A percentile compares a stretch with the other conserved stretches of the same genome.
These are phyloP conservation scores for Lophura nycthemera DNA, from an alignment of 2,113 vertebrate genomes.

Conservation along the genomic window DNA sequence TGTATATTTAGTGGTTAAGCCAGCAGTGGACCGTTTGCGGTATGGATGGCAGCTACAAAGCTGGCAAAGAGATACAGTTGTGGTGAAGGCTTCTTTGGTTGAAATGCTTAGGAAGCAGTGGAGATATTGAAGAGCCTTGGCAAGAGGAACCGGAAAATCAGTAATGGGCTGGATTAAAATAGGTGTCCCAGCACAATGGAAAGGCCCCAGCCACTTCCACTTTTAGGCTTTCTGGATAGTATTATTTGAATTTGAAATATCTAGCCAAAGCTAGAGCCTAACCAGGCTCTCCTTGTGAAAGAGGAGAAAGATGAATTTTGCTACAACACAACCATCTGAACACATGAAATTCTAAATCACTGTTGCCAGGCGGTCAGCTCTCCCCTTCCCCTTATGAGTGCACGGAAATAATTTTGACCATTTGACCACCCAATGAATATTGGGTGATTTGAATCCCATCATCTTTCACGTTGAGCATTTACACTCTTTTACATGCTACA, in stretches of 20 bases:
- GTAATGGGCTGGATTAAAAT: neutral
- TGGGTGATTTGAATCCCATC: neutral
- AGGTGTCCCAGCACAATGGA: neutral
- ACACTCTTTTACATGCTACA: neutral
- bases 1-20: neutral
- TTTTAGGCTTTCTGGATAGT: neutral
- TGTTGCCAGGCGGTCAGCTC: neutral
- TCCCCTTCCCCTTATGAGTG: neutral
- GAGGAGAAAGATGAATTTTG: neutral
- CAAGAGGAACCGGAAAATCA: neutral
- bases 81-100: neutral
- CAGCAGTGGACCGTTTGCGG: accelerated
- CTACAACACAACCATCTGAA: neutral
- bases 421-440: neutral
- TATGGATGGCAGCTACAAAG: neutral
- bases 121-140: neutral
- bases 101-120: neutral
- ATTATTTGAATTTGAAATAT: neutral
- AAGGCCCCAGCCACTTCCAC: neutral
- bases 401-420: neutral
- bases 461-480: neutral
- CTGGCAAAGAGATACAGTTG: neutral
- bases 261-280: neutral
- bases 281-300: neutral
- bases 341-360: neutral